Evolutionary conservation across 2,113 vertebrate species (phyloP).

Genomic region (Pachycephala philippinensis): DNA sequence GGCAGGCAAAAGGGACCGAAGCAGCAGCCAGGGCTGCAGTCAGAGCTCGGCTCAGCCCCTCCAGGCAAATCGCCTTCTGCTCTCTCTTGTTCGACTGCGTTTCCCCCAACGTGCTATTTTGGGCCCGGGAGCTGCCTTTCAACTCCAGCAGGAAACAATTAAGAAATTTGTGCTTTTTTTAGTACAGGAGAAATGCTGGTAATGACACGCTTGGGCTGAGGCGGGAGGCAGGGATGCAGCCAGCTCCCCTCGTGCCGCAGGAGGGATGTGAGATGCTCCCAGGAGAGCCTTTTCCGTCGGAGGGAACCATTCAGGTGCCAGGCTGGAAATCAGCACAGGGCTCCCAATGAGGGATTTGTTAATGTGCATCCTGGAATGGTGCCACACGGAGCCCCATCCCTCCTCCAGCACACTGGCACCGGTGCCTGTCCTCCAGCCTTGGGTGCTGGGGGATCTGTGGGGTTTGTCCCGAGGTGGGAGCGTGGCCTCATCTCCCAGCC

Average conservation of each 20-base stretch:
- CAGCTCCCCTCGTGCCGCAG: background rate
- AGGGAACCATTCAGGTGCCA: background rate
- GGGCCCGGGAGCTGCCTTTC: slow-evolving; percentile 31
- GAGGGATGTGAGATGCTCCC: background rate
- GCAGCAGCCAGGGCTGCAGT: background rate
- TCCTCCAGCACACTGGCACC: background rate
- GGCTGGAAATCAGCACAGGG: background rate
- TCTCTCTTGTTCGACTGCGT: background rate
- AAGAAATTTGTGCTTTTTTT: slow-evolving; percentile 54
- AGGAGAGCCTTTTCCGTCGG: background rate
- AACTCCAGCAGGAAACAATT: slow-evolving; percentile 61
- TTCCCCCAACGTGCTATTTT: background rate
- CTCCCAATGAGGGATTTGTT: background rate
- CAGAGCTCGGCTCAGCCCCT: background rate
- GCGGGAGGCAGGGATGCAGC: background rate
- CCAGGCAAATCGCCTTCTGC: background rate
- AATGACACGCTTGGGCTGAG: background rate
- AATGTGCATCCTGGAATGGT: background rate
- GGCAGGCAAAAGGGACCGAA: background rate
- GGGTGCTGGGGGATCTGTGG: fast-evolving
- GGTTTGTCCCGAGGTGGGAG: background rate
- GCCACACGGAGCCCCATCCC: background rate
- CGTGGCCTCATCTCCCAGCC: fast-evolving
- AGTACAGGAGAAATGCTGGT: slow-evolving; percentile 13
- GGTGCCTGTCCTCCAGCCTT: background rate